Conservation (phyloP, 2,888 invertebrate species). For the Brachycybe producta region DNA sequence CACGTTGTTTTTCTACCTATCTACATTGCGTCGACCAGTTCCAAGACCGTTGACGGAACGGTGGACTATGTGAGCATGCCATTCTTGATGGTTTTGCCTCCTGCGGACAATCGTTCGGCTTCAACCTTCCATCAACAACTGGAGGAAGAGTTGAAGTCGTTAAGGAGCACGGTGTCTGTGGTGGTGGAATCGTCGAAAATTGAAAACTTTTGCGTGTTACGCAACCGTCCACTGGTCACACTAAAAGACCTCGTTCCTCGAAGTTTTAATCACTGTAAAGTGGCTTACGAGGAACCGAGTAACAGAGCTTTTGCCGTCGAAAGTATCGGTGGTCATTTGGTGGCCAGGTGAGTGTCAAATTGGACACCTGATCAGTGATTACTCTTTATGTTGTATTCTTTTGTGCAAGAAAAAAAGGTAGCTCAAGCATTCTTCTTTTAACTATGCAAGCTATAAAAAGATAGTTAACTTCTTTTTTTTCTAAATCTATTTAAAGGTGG, state of each 20-base stretch:
- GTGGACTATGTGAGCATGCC: conserved; percentile 13
- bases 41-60: not conserved
- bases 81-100: conserved; percentile 2
- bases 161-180: conserved; percentile 5
- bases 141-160: not conserved
- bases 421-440: too few relatives aligned
- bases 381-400: too few relatives aligned
- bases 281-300: not conserved
- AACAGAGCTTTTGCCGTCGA: conserved; percentile 5
- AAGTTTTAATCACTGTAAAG: not conserved
- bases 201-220: not conserved
- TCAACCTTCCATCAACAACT: not conserved
- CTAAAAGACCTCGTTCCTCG: not conserved
- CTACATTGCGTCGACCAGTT: conserved; percentile 2
- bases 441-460: too few relatives aligned
- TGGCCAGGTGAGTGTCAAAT: too few relatives aligned
- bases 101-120: not conserved
- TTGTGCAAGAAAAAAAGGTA: too few relatives aligned
- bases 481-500: too few relatives aligned
- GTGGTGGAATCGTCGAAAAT: too few relatives aligned
- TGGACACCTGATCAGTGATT: too few relatives aligned
- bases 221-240: not conserved
- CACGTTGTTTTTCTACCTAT: not conserved
- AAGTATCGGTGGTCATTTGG: not conserved
- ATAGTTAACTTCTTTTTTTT: too few relatives aligned